Conservation (phyloP, 2,888 invertebrate species). For the Stenchaetothrips biformis region DNA sequence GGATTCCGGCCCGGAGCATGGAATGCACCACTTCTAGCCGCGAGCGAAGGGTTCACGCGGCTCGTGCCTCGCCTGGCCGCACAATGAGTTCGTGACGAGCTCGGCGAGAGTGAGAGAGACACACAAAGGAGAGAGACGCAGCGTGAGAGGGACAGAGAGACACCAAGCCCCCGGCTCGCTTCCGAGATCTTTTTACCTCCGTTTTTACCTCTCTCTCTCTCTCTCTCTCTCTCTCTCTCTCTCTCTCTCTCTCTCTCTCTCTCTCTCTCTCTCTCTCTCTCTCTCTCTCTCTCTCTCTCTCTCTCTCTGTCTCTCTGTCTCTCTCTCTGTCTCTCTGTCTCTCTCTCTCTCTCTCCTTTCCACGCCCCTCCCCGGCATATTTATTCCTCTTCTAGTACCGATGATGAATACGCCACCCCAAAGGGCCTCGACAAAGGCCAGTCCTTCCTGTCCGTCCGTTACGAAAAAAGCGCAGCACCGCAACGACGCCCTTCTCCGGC, state of each 20-base stretch:
- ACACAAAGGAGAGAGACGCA: neutral
- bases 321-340: neutral
- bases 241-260: neutral
- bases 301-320: neutral
- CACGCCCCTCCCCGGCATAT: neutral
- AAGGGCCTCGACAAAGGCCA: neutral
- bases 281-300: neutral
- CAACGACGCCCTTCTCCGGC: neutral
- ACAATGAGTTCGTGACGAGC: conserved; percentile 1
- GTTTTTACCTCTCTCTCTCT: neutral
- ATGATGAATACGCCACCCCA: conserved; percentile 4
- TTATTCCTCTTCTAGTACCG: conserved; percentile 24
- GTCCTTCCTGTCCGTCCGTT: neutral
- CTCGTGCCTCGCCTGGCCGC: neutral
- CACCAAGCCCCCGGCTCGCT: neutral
- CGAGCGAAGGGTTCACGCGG: too few relatives aligned
- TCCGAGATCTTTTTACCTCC: neutral
- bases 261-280: neutral
- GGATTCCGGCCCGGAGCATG: too few relatives aligned
- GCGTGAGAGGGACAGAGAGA: neutral
- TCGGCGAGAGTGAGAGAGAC: neutral
- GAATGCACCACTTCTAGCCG: too few relatives aligned
- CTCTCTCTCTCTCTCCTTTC: neutral
- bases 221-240: neutral
- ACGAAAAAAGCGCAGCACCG: neutral